Evolutionary conservation across 2,888 invertebrate genomes (phyloP).

Genomic region (Acanthoscelides obtectus): DNA sequence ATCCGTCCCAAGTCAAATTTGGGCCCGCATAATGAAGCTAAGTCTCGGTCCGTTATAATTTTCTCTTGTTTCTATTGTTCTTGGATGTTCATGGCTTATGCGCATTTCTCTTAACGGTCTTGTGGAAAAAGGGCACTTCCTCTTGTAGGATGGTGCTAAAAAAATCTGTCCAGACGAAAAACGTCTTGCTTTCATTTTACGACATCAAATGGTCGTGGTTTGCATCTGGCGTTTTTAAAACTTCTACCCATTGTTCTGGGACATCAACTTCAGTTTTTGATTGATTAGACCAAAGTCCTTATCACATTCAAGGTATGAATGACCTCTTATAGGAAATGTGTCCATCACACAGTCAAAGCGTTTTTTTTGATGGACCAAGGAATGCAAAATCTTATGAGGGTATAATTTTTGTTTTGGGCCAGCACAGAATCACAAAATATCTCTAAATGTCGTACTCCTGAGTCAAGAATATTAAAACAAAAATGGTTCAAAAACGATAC

Average conservation of each 20-base stretch:
- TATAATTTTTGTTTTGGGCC: slow-evolving; percentile 8
- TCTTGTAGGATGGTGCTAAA: slow-evolving; percentile 9
- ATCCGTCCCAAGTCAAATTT: slow-evolving; percentile 6
- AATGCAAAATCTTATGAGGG: slow-evolving; percentile 6
- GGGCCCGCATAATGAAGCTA: slow-evolving; percentile 1
- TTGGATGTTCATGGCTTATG: slow-evolving; percentile 7
- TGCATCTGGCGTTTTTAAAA: slow-evolving; percentile 1
- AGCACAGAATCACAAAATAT: slow-evolving; percentile 9
- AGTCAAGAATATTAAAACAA: background rate
- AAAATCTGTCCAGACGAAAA: slow-evolving; percentile 13
- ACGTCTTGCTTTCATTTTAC: slow-evolving; percentile 8
- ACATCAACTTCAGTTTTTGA: background rate
- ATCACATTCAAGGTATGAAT: slow-evolving; percentile 2
- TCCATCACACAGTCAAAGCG: background rate
- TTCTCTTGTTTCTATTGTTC: slow-evolving; percentile 9
- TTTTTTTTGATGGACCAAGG: slow-evolving; percentile 1
- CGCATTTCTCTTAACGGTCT: slow-evolving; percentile 6
- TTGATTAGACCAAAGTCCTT: slow-evolving; percentile 4
- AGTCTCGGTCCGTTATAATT: slow-evolving; percentile 9
- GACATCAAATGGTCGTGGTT: slow-evolving; percentile 1
- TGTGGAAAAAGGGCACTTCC: slow-evolving; percentile 4
- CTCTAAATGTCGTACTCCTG: no score
- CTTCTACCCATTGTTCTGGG: slow-evolving; percentile 3
- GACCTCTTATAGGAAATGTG: slow-evolving; percentile 3
- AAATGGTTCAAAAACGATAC: slow-evolving; percentile 5